Conservation (phyloP, 2,888 invertebrate genomes). For the Eulithis prunata region DNA sequence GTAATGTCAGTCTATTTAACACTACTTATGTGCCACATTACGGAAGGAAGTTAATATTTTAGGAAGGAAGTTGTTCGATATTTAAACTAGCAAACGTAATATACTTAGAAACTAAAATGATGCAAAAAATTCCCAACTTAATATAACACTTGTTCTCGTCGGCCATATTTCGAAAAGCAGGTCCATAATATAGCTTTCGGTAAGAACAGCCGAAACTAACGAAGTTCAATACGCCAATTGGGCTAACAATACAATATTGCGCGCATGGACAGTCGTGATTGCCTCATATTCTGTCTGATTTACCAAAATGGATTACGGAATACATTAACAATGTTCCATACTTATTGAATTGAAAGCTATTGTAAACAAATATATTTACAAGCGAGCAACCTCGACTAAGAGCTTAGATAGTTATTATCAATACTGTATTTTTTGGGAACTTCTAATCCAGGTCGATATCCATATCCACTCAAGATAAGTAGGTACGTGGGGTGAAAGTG, state of each 20-base stretch:
- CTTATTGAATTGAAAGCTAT: conserved; percentile 1
- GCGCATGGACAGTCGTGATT: conserved; percentile 35
- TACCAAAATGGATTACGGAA: conserved; percentile 24
- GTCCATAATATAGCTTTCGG: background rate
- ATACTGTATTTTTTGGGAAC: too few species aligned
- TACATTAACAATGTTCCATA: conserved; percentile 14
- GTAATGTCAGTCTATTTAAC: background rate
- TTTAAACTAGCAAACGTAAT: too few species aligned
- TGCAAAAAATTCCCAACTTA: too few species aligned
- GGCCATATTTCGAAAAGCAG: too few species aligned
- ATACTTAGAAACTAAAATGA: too few species aligned
- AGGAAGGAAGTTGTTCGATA: too few species aligned
- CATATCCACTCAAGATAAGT: background rate
- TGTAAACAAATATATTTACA: background rate
- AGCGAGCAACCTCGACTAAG: background rate
- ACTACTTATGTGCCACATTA: too few species aligned
- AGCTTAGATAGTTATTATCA: background rate
- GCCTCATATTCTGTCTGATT: conserved; percentile 36
- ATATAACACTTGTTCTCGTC: too few species aligned
- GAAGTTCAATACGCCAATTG: conserved; percentile 35
- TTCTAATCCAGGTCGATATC: background rate
- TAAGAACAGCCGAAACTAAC: conserved; percentile 7
- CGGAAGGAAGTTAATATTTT: too few species aligned
- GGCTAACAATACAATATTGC: conserved; percentile 36
- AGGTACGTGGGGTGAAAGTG: too few species aligned